Conservation (phyloP, 2,888 invertebrate genomes). For the Chironomus tentans region DNA sequence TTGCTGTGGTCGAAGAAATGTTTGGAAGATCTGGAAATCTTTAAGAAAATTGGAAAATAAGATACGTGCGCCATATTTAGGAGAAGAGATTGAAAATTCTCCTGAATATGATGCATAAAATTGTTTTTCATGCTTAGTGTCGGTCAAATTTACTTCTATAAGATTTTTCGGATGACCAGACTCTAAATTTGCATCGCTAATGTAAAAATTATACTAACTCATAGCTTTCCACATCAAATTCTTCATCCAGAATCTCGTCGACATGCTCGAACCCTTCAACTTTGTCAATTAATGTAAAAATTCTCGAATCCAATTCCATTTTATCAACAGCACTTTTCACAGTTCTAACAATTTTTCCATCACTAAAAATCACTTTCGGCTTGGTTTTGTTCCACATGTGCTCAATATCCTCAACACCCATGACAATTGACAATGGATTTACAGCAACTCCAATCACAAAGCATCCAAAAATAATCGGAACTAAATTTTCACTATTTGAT, state of each 20-base stretch:
- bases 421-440: not conserved
- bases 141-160: too few relatives aligned
- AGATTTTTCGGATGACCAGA: too few relatives aligned
- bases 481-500: not conserved
- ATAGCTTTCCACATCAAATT: not conserved
- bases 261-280: not conserved
- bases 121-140: too few relatives aligned
- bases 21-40: too few relatives aligned
- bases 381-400: not conserved
- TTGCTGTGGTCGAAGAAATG: not conserved
- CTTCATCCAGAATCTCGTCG: not conserved
- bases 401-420: too few relatives aligned
- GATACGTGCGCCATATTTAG: too few relatives aligned
- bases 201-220: too few relatives aligned
- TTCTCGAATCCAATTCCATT: not conserved
- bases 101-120: too few relatives aligned
- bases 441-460: not conserved
- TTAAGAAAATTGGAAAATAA: not conserved
- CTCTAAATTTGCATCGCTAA: too few relatives aligned
- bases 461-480: not conserved
- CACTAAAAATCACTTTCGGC: slow-evolving; percentile 9
- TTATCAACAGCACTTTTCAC: too few relatives aligned
- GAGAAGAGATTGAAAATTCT: too few relatives aligned
- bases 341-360: not conserved
- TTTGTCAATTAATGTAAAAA: not conserved